A percentile compares a stretch with the other conserved stretches of the same genome.
Conservation (phyloP, 64 coral and sea anemone genomes). For the Dendronephthya gigantea region DNA sequence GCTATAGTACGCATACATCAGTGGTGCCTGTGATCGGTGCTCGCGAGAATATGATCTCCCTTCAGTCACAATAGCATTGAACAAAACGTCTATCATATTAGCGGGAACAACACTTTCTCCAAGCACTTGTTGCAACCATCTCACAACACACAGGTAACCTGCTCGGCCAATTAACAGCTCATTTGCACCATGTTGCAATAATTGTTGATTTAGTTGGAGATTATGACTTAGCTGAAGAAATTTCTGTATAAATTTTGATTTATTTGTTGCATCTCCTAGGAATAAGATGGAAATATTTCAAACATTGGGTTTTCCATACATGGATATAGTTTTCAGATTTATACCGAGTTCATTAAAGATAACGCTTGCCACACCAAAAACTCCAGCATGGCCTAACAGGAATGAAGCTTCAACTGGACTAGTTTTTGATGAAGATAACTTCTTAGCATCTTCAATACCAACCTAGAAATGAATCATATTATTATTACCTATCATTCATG, state of each 20-base stretch:
- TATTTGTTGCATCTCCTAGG: constrained; percentile 42
- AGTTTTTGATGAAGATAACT: background rate
- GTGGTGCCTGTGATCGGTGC: constrained; percentile 32
- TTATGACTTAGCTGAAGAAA: constrained; percentile 61
- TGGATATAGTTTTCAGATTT: background rate
- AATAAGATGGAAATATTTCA: background rate
- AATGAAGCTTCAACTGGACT: constrained; percentile 77
- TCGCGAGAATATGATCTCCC: constrained; percentile 47
- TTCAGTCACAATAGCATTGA: constrained; percentile 63
- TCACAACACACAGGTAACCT: constrained; percentile 65
- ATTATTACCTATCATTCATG: background rate
- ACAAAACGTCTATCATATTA: constrained; percentile 52
- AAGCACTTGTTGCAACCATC: constrained; percentile 57
- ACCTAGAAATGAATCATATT: constrained; percentile 12
- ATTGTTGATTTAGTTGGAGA: constrained; percentile 40
- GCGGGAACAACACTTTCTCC: constrained; percentile 38
- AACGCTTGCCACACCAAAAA: constrained; percentile 63
- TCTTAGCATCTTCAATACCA: constrained; percentile 34
- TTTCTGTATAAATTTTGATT: constrained; percentile 43
- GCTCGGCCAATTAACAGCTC: constrained; percentile 81
- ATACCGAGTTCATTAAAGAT: constrained; percentile 73
- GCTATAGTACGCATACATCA: constrained; percentile 83
- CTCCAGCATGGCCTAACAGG: constrained; percentile 68
- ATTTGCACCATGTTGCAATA: constrained; percentile 60
- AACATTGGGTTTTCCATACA: no score